These are phyloP conservation scores for Hermetia illucens DNA, from an alignment of 1,140 invertebrate species.

Conservation along the genomic window DNA sequence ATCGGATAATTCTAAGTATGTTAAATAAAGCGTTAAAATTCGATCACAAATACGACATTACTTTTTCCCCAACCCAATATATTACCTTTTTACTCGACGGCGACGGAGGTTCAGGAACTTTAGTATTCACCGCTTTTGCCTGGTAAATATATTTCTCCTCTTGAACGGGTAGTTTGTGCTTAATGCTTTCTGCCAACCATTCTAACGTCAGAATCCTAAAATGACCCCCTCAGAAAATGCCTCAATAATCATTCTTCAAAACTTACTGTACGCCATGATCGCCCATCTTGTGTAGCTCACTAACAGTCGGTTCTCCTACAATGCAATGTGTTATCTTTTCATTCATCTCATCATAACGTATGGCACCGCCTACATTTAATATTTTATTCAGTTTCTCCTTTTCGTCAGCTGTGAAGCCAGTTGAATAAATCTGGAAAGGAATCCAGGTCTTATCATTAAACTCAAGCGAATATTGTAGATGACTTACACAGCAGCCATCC, in stretches of 20 bases:
- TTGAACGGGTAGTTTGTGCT: slow-evolving; percentile 37
- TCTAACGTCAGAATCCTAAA: slow-evolving; percentile 45
- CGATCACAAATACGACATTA: neutral
- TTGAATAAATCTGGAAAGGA: slow-evolving; percentile 40
- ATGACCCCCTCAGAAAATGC: too few relatives aligned
- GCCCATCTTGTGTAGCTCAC: too few relatives aligned
- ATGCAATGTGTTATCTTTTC: slow-evolving; percentile 69
- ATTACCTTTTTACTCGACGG: slow-evolving; percentile 38
- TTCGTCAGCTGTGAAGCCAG: slow-evolving; percentile 45
- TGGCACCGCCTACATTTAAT: slow-evolving; percentile 66
- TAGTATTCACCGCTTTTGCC: slow-evolving; percentile 16
- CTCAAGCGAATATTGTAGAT: slow-evolving; percentile 11
- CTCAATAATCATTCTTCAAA: too few relatives aligned
- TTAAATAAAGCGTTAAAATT: too few relatives aligned
- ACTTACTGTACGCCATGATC: too few relatives aligned
- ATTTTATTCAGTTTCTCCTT: slow-evolving; percentile 64
- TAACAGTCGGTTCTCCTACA: slow-evolving; percentile 44
- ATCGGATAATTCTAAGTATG: too few relatives aligned
- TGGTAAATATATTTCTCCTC: slow-evolving; percentile 39
- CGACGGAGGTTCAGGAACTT: slow-evolving; percentile 33
- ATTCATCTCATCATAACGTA: slow-evolving; percentile 57
- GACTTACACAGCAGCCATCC: slow-evolving; percentile 66
- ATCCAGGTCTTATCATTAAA: slow-evolving; percentile 4
- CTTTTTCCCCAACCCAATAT: neutral
- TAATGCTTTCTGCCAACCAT: slow-evolving; percentile 64